Evolutionary conservation across 2,797 vertebrate genomes (phyloP).

Genomic region (Vireo griseus): DNA sequence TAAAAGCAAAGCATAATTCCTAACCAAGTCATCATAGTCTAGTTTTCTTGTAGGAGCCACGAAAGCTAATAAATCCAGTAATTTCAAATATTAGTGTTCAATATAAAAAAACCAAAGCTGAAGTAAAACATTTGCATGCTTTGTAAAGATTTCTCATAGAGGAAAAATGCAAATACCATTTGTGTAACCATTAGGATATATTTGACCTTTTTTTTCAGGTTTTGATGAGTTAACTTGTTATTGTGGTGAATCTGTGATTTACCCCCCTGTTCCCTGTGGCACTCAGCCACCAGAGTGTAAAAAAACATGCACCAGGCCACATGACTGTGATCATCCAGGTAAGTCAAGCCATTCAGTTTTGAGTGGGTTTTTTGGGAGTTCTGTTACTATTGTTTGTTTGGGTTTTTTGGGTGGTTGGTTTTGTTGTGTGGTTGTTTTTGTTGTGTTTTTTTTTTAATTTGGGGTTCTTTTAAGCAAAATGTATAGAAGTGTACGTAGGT

Average conservation of each 20-base stretch:
- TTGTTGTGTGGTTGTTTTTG: background rate
- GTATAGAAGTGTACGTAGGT: background rate
- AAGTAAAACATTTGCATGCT: background rate
- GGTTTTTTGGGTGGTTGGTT: background rate
- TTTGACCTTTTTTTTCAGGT: conserved; percentile 73
- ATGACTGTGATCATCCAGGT: conserved; percentile 97
- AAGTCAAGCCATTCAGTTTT: background rate
- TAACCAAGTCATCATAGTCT: background rate
- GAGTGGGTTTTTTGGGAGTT: rapidly evolving
- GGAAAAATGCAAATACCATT: background rate
- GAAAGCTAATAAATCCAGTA: background rate
- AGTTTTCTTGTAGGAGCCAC: background rate
- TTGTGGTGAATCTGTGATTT: conserved; percentile 90
- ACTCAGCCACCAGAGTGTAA: conserved; percentile 96
- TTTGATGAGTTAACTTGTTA: conserved; percentile 96
- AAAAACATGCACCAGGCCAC: conserved; percentile 85
- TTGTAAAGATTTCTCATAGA: background rate
- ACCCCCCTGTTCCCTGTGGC: conserved; percentile 92
- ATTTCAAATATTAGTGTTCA: background rate
- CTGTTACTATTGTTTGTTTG: background rate
- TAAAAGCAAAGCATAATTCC: background rate
- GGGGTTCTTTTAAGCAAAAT: background rate
- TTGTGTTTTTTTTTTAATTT: background rate
- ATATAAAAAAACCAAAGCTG: background rate
- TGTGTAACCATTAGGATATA: background rate